A percentile compares a stretch with the other conserved stretches of the same genome.
These are phyloP conservation scores for Rutilus rutilus DNA, from an alignment of 2,113 vertebrate genomes.

Conservation along the genomic window DNA sequence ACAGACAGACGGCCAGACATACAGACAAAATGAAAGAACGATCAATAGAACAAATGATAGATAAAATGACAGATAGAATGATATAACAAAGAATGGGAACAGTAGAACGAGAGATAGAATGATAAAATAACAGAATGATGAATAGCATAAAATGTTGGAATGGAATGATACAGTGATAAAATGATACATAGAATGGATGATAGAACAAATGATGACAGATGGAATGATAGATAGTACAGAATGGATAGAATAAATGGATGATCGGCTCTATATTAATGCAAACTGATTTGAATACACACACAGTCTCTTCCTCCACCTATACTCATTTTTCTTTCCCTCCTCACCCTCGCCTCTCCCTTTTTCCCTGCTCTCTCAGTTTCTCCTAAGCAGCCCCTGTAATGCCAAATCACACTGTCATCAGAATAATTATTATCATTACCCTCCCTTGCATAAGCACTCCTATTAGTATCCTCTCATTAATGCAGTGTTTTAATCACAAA, in stretches of 20 bases:
- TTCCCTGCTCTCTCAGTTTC: neutral
- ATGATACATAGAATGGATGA: neutral
- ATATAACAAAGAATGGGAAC: neutral
- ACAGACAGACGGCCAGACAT: neutral
- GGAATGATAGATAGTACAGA: no score
- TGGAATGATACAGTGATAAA: no score
- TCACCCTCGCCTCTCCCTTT: neutral
- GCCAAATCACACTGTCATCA: conserved; percentile 47
- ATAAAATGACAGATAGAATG: neutral
- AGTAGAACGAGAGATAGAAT: neutral
- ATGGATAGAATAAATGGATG: neutral
- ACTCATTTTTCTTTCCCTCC: neutral
- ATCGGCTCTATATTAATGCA: neutral
- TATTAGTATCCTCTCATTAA: conserved; percentile 43
- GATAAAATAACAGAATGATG: neutral
- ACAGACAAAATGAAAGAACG: neutral
- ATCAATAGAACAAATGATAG: neutral
- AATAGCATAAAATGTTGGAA: no score
- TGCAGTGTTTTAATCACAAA: conserved; percentile 34
- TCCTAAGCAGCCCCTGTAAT: conserved; percentile 30
- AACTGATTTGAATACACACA: conserved; percentile 24
- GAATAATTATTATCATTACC: conserved; percentile 50
- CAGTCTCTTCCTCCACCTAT: conserved; percentile 7
- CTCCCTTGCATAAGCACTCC: conserved; percentile 31
- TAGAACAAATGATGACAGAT: no score